Evolutionary conservation across 2,113 vertebrate genomes (phyloP).

Genomic region (Eudyptes chrysolophus): DNA sequence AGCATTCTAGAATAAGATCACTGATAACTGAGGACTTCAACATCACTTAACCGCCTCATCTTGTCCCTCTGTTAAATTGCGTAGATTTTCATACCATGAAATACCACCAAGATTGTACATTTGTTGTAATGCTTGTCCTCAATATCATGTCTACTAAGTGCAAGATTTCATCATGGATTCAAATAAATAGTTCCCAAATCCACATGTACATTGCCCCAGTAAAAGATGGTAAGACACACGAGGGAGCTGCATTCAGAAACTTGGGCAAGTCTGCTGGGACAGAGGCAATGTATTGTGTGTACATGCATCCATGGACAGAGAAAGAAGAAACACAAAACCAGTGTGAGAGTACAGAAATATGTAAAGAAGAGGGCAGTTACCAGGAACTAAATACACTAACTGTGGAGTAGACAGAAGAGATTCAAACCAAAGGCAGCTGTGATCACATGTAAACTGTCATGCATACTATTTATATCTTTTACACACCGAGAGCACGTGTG

Average conservation of each 20-base stretch:
- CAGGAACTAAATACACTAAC: neutral
- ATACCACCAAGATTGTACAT: accelerated
- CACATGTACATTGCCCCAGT: neutral
- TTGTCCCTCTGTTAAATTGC: neutral
- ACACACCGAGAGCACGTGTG: neutral
- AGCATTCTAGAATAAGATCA: neutral
- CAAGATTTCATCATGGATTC: neutral
- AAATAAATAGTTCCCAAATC: neutral
- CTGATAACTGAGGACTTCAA: neutral
- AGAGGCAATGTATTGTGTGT: accelerated
- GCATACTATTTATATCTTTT: neutral
- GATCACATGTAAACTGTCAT: neutral
- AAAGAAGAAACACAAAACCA: neutral
- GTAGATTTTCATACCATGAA: neutral
- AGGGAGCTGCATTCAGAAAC: neutral
- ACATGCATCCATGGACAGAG: neutral
- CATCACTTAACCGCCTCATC: neutral
- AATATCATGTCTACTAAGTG: neutral
- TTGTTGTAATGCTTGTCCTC: neutral
- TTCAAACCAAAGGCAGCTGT: neutral
- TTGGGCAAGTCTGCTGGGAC: neutral
- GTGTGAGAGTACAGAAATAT: neutral
- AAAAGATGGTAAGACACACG: neutral
- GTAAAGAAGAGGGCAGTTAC: neutral
- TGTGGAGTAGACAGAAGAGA: neutral